Evolutionary conservation across 2,888 invertebrate species (phyloP), one percentile per base, ranked within the genome.

Genomic region (Adineta ricciae): DNA sequence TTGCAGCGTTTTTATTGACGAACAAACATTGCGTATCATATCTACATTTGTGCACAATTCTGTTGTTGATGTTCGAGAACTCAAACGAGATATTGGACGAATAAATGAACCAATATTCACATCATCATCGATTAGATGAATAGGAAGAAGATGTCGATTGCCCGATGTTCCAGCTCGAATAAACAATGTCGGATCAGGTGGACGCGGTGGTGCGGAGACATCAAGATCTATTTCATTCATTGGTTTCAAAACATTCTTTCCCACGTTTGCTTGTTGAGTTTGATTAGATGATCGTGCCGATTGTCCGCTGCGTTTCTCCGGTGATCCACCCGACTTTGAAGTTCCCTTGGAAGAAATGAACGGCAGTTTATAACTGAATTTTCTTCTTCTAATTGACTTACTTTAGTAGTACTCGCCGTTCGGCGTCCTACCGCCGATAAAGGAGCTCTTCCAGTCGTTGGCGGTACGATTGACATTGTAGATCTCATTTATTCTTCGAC

Each of bases 1-100:
- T 78, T 78, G 38, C 14, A 78, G 41, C 24, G 78, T 78, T 41
- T 41, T 38, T 41, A 78, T 41, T 78, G 38, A 41, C n/a, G 24
- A 41, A 78, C 78, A 78, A 41, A 41, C 41, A 78, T 78, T 78
- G n/a, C 78, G 78, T 14, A 78, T 78, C 78, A 78, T 78, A 36
- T 78, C 78, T 24, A 78, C 32, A 78, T 38, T 78, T n/a, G 24
- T 78, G 41, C 78, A 78, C 41, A 78, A n/a, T 5, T 78, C 78
- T 24, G 78, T 78, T 38, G 78, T 41, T 11, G 78, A 24, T 41
- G 78, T 78, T 41, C 78, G 78, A 41, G 78, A 78, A 78, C 78
- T 36, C 14, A 78, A n/a, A 41, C 41, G 41, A n/a, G 78, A 78
- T 78, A 78, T 78, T 32, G 78, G n/a, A 41, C 78, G 78, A 41